Conservation (phyloP, 2,797 vertebrate species). For the Fratercula arctica region DNA sequence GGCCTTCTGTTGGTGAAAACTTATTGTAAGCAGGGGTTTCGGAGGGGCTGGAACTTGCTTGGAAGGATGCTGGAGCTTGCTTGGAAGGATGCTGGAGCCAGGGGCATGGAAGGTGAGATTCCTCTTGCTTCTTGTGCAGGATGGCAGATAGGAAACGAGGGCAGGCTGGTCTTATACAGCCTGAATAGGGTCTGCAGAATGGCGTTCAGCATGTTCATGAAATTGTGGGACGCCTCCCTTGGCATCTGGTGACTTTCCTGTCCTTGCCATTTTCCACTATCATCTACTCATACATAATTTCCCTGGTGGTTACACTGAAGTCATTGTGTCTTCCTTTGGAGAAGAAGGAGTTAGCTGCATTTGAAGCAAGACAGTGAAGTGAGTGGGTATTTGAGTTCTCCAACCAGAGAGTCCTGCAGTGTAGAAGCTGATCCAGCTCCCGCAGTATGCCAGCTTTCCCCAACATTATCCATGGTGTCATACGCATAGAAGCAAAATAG, state of each 20-base stretch:
- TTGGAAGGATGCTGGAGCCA: not conserved
- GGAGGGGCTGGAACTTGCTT: not conserved
- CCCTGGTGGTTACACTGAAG: not conserved
- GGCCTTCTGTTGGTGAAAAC: not conserved
- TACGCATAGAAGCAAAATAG: not conserved
- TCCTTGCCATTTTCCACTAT: not conserved
- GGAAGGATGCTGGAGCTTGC: not conserved
- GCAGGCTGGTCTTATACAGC: not conserved
- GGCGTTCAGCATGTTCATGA: fast-evolving
- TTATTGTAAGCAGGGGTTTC: not conserved
- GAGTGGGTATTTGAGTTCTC: not conserved
- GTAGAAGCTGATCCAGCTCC: not conserved
- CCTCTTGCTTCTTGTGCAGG: not conserved
- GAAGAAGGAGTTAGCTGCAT: not conserved
- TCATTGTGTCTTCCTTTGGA: not conserved
- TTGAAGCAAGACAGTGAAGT: not conserved
- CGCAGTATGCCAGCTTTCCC: not conserved
- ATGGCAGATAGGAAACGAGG: not conserved
- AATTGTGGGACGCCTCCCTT: not conserved
- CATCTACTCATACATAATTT: not conserved
- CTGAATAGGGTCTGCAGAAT: not conserved
- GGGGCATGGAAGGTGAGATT: not conserved
- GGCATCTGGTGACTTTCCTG: not conserved
- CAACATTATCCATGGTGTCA: not conserved
- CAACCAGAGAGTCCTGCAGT: not conserved